Percentiles rank a stretch among this genome's conserved stretches.
phyloP scores from a whole-genome alignment of 2,888 invertebrate species.

The Trichacis sp. region DNA sequence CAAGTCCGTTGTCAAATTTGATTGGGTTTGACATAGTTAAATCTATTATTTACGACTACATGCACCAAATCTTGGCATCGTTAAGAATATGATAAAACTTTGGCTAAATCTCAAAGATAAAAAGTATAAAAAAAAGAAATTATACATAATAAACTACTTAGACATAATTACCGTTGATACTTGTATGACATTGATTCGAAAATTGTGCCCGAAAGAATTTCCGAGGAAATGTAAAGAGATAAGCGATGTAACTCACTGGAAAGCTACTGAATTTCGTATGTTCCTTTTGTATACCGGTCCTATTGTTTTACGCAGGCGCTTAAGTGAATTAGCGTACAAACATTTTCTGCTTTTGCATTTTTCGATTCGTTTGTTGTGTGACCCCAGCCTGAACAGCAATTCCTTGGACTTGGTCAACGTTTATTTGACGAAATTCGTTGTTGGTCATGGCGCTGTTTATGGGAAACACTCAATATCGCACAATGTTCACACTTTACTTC shows the following conservation, averaged over 20 bases:
- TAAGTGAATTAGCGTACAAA: neutral
- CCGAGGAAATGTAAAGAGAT: neutral
- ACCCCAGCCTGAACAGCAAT: neutral
- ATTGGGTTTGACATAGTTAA: neutral
- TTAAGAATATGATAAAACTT: neutral
- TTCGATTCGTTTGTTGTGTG: neutral
- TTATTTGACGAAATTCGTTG: conserved; percentile 44
- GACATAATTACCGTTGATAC: neutral
- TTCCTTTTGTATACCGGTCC: conserved; percentile 4
- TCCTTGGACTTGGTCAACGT: neutral
- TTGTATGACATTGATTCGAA: neutral
- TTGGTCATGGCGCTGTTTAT: conserved; percentile 36
- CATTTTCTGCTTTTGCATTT: neutral
- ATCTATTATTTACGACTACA: neutral
- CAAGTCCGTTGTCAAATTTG: neutral
- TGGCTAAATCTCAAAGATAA: neutral
- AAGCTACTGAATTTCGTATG: conserved; percentile 10
- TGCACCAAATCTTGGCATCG: neutral
- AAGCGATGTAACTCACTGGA: neutral
- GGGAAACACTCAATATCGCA: conserved; percentile 44
- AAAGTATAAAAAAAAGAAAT: neutral
- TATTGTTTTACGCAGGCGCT: neutral
- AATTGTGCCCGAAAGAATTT: neutral
- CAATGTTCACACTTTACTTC: conserved; percentile 55
- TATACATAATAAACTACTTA: neutral